These are phyloP conservation scores for Amphiura filiformis DNA, from an alignment of 35 echinoderm and acorn worm species.

Conservation along the genomic window DNA sequence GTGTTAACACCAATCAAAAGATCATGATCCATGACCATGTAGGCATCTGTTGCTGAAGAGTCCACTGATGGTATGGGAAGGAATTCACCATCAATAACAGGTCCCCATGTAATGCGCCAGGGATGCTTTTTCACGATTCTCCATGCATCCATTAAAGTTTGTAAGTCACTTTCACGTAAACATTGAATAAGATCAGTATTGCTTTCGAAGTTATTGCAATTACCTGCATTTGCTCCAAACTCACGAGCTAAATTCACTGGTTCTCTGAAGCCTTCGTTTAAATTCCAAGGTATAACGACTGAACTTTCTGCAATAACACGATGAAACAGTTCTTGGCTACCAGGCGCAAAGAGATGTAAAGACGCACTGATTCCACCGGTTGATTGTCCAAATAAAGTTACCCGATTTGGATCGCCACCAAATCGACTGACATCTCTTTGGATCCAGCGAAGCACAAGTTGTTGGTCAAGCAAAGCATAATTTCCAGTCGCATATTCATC, in stretches of 20 bases:
- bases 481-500: conserved; percentile 54
- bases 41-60: background rate
- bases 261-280: background rate
- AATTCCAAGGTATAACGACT: background rate
- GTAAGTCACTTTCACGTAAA: background rate
- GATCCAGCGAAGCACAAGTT: conserved; percentile 53
- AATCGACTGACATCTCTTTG: conserved; percentile 41
- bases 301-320: conserved; percentile 23
- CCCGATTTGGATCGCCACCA: conserved; percentile 35
- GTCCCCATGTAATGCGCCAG: background rate
- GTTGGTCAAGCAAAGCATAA: conserved; percentile 60
- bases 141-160: background rate
- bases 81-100: background rate
- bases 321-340: conserved; percentile 16
- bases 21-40: background rate
- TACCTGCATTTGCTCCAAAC: background rate
- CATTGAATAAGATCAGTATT: background rate
- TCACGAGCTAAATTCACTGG: background rate
- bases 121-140: background rate
- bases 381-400: conserved; percentile 21
- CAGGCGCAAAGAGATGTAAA: conserved; percentile 22
- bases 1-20: background rate
- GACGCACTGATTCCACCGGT: conserved; percentile 17
- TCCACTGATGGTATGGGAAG: background rate
- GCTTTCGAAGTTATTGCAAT: too few species aligned